phyloP scores from a whole-genome alignment of 1,140 invertebrate species.

The Atta cephalotes region DNA sequence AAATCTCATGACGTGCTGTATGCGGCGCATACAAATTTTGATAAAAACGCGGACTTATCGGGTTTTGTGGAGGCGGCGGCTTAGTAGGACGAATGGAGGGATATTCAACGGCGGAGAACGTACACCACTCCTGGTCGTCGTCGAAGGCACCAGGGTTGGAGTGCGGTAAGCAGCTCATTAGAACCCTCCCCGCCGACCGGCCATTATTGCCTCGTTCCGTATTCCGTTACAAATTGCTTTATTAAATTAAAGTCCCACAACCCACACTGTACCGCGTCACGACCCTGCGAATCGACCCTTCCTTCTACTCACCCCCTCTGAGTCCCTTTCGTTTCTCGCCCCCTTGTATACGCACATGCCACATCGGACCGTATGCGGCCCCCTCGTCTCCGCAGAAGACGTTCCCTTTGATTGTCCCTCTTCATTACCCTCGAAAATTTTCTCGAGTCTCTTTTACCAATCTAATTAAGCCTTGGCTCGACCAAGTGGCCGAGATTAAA shows the following conservation, averaged over 20 bases:
- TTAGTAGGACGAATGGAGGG: slow-evolving; percentile 71
- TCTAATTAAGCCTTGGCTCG: slow-evolving; percentile 41
- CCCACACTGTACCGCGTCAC: slow-evolving; percentile 76
- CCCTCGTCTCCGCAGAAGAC: slow-evolving; percentile 40
- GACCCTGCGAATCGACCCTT: slow-evolving; percentile 66
- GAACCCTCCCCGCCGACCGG: slow-evolving; percentile 84
- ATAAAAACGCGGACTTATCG: slow-evolving; percentile 71
- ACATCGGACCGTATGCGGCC: slow-evolving; percentile 64
- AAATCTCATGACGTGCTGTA: slow-evolving; percentile 14
- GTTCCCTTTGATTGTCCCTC: slow-evolving; percentile 31
- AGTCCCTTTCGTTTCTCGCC: slow-evolving; percentile 45
- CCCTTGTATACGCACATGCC: slow-evolving; percentile 64
- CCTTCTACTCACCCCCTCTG: slow-evolving; percentile 12
- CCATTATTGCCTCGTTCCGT: slow-evolving; percentile 86
- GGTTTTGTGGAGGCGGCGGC: slow-evolving; percentile 65
- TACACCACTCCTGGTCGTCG: slow-evolving; percentile 59
- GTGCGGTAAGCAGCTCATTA: slow-evolving; percentile 86
- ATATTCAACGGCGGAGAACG: slow-evolving; percentile 63
- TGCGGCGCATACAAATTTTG: slow-evolving; percentile 66
- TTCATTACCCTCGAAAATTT: slow-evolving; percentile 59
- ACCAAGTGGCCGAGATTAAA: slow-evolving; percentile 43
- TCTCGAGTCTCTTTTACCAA: slow-evolving; percentile 33
- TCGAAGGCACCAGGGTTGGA: slow-evolving; percentile 75
- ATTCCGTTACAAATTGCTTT: slow-evolving; percentile 86
- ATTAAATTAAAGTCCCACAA: slow-evolving; percentile 84